Percentiles rank a stretch among this genome's conserved stretches.
Evolutionary conservation across 2,113 vertebrate genomes (phyloP).

Genomic region (Zingel zingel): DNA sequence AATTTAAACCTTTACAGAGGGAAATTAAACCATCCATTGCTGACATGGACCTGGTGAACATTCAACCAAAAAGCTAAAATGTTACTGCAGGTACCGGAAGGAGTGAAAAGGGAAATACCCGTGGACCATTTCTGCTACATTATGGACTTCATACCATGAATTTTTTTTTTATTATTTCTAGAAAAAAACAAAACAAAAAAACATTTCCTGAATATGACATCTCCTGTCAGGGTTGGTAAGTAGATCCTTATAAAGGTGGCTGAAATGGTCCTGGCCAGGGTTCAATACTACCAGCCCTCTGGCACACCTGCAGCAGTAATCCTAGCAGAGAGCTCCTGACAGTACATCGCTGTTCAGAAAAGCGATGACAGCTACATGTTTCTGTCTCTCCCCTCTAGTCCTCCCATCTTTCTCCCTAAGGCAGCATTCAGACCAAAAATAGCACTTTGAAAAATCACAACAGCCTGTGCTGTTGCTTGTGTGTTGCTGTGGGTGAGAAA

Average conservation of each 20-base stretch:
- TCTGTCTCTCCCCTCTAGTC: conserved; percentile 1
- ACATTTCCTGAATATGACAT: too few species aligned
- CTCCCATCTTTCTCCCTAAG: background rate
- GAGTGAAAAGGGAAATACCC: too few species aligned
- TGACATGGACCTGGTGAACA: too few species aligned
- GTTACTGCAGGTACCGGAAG: too few species aligned
- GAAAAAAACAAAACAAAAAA: too few species aligned
- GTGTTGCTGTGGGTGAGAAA: background rate
- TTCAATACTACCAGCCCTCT: background rate
- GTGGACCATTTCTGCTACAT: too few species aligned
- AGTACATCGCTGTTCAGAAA: conserved; percentile 1
- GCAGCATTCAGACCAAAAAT: conserved; percentile 22
- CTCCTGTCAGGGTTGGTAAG: too few species aligned
- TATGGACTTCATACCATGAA: too few species aligned
- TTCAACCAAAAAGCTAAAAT: too few species aligned
- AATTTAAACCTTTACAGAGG: too few species aligned
- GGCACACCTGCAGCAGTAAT: background rate
- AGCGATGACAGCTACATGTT: background rate
- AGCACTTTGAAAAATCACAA: conserved; percentile 8
- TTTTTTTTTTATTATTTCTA: too few species aligned
- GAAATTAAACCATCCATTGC: too few species aligned
- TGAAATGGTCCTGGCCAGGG: background rate
- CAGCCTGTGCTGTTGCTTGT: background rate
- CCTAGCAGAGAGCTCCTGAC: background rate
- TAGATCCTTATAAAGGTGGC: background rate